phyloP scores from a whole-genome alignment of 2,113 vertebrate genomes.

The Patagioenas fasciata region DNA sequence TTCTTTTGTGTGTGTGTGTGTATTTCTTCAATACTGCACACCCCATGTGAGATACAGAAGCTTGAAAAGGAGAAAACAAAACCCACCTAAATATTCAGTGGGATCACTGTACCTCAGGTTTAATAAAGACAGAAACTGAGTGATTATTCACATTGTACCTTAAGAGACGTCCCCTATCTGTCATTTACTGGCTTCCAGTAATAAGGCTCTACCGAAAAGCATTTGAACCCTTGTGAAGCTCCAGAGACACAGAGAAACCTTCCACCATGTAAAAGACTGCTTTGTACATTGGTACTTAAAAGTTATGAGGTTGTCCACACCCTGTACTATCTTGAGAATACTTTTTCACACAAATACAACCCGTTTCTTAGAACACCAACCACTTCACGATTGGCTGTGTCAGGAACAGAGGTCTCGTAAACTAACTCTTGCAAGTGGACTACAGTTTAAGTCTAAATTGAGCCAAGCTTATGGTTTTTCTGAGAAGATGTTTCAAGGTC shows the following conservation, averaged over 20 bases:
- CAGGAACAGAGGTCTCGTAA: neutral
- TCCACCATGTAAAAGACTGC: neutral
- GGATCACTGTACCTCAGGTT: accelerated
- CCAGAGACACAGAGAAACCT: neutral
- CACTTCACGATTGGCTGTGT: accelerated
- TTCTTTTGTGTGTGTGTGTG: neutral
- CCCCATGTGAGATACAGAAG: neutral
- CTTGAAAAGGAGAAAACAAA: neutral
- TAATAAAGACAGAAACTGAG: neutral
- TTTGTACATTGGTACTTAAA: neutral
- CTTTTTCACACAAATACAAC: neutral
- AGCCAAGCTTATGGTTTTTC: neutral
- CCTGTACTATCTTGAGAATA: neutral
- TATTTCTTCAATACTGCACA: neutral
- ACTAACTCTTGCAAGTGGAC: neutral
- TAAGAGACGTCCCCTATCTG: neutral
- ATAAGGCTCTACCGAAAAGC: neutral
- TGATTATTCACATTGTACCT: neutral
- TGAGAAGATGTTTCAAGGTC: neutral
- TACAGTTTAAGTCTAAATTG: neutral
- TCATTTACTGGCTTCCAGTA: neutral
- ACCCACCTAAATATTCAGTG: neutral
- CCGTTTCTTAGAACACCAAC: neutral
- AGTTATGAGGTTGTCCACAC: neutral
- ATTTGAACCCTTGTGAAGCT: neutral